A percentile compares a stretch with the other conserved stretches of the same genome.
Conservation (phyloP, 2,797 vertebrate genomes). For the Benthosema pterotum region DNA sequence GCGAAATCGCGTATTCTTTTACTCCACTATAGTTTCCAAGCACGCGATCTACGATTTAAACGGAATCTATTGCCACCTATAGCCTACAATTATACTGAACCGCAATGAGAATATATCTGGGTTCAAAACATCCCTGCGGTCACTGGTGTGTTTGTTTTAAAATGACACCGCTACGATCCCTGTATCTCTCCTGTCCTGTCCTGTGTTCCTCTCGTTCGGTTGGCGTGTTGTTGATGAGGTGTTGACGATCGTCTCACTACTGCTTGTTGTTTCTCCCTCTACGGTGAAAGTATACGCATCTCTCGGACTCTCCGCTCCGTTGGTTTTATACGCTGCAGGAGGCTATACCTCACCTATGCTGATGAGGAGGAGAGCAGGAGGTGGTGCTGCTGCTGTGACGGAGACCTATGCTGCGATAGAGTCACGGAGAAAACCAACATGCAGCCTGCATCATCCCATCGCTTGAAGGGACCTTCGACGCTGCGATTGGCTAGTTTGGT, state of each 20-base stretch:
- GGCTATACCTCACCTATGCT: constrained; percentile 65
- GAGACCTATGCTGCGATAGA: constrained; percentile 1
- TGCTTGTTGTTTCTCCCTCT: constrained; percentile 24
- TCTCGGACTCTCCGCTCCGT: constrained; percentile 65
- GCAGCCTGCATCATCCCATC: neutral
- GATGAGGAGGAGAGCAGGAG: constrained; percentile 50
- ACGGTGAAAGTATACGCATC: constrained; percentile 50
- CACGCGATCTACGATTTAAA: neutral
- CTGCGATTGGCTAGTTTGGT: too few relatives aligned
- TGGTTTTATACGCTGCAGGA: constrained; percentile 61
- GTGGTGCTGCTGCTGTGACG: constrained; percentile 13
- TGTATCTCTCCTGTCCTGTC: too few relatives aligned
- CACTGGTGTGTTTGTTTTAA: too few relatives aligned
- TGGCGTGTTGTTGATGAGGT: constrained; percentile 32
- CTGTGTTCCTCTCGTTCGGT: constrained; percentile 13
- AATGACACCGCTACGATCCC: too few relatives aligned
- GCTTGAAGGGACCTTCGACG: too few relatives aligned
- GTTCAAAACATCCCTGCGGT: neutral
- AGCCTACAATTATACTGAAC: neutral
- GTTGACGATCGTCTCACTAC: constrained; percentile 20
- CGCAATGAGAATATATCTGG: constrained; percentile 15
- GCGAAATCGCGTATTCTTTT: constrained; percentile 18
- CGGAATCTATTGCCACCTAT: neutral
- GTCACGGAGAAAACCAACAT: constrained; percentile 5
- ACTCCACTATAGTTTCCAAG: constrained; percentile 36